Evolutionary conservation across 2,113 vertebrate species (phyloP).

Genomic region (Gobius niger): DNA sequence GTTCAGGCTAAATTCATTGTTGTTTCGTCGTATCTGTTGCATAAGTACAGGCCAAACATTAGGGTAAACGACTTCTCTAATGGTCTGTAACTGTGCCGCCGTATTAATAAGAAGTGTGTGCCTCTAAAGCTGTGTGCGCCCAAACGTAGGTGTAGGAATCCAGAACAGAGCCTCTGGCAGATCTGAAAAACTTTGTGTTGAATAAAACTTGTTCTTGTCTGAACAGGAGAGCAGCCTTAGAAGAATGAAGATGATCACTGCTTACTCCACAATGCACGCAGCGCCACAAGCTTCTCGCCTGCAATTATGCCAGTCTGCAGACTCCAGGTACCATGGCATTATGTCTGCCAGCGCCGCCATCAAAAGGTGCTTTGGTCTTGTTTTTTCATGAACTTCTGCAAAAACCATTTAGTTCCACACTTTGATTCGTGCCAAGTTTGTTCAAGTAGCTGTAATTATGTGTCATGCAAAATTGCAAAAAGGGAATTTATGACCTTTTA

Average conservation of each 20-base stretch:
- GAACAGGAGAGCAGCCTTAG: conserved; percentile 59
- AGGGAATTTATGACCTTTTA: conserved; percentile 21
- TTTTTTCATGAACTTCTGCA: conserved; percentile 45
- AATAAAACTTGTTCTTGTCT: conserved; percentile 63
- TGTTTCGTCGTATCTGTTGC: no score
- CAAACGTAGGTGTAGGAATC: conserved; percentile 40
- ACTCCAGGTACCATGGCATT: conserved; percentile 66
- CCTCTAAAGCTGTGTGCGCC: conserved; percentile 17
- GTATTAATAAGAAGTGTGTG: neutral
- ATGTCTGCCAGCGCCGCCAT: conserved; percentile 49
- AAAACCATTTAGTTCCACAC: conserved; percentile 46
- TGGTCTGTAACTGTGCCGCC: no score
- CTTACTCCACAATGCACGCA: conserved; percentile 45
- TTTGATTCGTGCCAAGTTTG: conserved; percentile 48
- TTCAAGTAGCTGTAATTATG: conserved; percentile 50
- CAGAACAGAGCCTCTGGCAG: conserved; percentile 43
- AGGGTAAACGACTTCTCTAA: no score
- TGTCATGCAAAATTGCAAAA: conserved; percentile 28
- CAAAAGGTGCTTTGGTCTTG: conserved; percentile 29
- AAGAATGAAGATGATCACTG: conserved; percentile 67
- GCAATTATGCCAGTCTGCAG: conserved; percentile 70
- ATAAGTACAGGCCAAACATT: no score
- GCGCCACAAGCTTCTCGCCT: conserved; percentile 48
- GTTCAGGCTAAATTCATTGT: no score
- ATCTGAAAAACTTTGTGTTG: conserved; percentile 52